phyloP scores from a whole-genome alignment of 2,888 invertebrate genomes.

The Caenorhabditis japonica region DNA sequence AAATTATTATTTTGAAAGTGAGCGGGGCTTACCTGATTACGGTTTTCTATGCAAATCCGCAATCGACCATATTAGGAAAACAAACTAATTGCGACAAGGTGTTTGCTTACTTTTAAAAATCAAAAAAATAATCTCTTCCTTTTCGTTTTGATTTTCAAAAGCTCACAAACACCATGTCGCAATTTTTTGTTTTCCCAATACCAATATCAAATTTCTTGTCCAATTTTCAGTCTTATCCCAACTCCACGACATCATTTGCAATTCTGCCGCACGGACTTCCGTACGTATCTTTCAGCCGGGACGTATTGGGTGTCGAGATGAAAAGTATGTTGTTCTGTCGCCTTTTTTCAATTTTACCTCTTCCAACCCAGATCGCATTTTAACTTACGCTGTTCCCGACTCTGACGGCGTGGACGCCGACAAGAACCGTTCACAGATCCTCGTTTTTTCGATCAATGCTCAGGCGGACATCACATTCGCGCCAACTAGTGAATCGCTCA shows the following conservation, averaged over 20 bases:
- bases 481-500: conserved; percentile 64
- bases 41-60: no score
- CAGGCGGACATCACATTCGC: conserved; percentile 70
- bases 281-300: conserved; percentile 70
- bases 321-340: conserved; percentile 56
- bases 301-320: conserved; percentile 69
- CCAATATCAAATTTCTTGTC: neutral
- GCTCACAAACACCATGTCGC: neutral
- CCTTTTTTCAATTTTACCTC: no score
- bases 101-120: no score
- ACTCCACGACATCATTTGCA: conserved; percentile 72
- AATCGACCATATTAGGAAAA: no score
- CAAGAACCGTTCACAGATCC: conserved; percentile 60
- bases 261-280: conserved; percentile 74
- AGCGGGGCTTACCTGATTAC: no score
- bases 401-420: conserved; percentile 20
- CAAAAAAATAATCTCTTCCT: no score
- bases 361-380: conserved; percentile 66
- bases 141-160: neutral
- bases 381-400: conserved; percentile 67
- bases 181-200: no score
- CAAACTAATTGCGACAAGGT: no score
- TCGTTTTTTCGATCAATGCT: conserved; percentile 74
- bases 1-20: no score
- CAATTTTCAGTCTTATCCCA: conserved; percentile 65